A percentile compares a stretch with the other conserved stretches of the same genome.
Conservation (phyloP, 2,888 invertebrate genomes). For the Tenthredo notha region DNA sequence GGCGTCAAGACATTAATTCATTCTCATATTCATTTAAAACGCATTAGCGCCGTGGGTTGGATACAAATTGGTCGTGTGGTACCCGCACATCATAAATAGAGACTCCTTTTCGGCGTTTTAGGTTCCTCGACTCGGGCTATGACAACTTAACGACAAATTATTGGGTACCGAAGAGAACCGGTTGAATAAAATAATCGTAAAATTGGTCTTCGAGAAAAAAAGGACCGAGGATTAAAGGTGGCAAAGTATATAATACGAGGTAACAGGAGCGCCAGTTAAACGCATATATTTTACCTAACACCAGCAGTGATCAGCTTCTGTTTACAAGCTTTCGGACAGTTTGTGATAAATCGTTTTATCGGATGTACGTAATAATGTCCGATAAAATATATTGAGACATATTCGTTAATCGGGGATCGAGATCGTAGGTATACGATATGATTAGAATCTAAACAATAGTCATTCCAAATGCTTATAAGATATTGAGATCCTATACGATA, state of each 20-base stretch:
- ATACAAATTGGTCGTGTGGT: constrained; percentile 59
- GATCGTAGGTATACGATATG: neutral
- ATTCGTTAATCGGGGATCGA: neutral
- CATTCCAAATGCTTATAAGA: neutral
- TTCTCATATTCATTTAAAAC: constrained; percentile 59
- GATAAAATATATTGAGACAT: constrained; percentile 1
- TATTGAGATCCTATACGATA: neutral
- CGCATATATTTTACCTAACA: constrained; percentile 24
- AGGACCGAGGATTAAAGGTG: neutral
- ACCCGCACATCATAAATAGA: constrained; percentile 59
- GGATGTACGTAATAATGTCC: neutral
- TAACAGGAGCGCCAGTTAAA: neutral
- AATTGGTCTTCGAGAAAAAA: neutral
- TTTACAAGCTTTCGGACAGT: constrained; percentile 12
- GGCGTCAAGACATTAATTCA: constrained; percentile 54
- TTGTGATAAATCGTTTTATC: constrained; percentile 23
- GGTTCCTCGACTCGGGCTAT: neutral
- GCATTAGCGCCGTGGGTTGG: constrained; percentile 53
- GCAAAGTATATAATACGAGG: neutral
- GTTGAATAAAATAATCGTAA: constrained; percentile 49
- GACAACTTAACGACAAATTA: constrained; percentile 45
- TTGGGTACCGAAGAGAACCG: constrained; percentile 18
- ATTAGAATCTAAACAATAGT: neutral
- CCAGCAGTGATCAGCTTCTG: constrained; percentile 33
- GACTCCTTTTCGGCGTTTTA: neutral